A percentile compares a stretch with the other conserved stretches of the same genome.
phyloP scores from a whole-genome alignment of 30 jellyfish, hydroid and myxozoan genomes.

The Cassiopea andromeda region DNA sequence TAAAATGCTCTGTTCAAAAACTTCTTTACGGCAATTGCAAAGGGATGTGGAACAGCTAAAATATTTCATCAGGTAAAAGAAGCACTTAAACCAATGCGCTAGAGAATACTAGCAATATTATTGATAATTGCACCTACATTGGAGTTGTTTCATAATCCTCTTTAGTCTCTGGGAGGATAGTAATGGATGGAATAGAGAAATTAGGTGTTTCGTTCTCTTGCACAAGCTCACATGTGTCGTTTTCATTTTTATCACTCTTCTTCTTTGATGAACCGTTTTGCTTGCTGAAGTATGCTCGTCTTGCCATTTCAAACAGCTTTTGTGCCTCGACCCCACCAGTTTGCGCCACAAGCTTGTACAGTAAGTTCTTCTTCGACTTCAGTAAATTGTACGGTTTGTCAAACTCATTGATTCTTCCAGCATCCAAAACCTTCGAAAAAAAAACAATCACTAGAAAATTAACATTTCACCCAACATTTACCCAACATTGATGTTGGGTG shows the following conservation, averaged over 20 bases:
- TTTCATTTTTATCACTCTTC: neutral
- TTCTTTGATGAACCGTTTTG: neutral
- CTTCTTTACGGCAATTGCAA: too few species aligned
- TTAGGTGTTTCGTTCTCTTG: neutral
- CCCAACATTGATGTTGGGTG: too few species aligned
- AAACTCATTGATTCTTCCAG: conserved; percentile 82
- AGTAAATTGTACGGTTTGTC: conserved; percentile 83
- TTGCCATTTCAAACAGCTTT: conserved; percentile 83
- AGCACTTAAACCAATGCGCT: neutral
- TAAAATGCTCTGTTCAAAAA: too few species aligned
- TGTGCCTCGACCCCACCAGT: conserved; percentile 94
- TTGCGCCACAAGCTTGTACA: conserved; percentile 87
- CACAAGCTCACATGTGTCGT: neutral
- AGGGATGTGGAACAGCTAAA: too few species aligned
- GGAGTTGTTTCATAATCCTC: neutral
- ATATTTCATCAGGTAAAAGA: too few species aligned
- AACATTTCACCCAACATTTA: too few species aligned
- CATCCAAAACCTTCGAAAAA: conserved; percentile 77
- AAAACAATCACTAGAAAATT: neutral
- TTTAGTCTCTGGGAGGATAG: neutral
- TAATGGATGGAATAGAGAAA: neutral
- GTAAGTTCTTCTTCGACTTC: conserved; percentile 54
- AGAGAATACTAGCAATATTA: neutral
- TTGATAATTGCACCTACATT: neutral
- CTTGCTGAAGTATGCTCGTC: conserved; percentile 44